phyloP scores from a whole-genome alignment of 2,797 vertebrate genomes.

The Arrhamphus sclerolepis region DNA sequence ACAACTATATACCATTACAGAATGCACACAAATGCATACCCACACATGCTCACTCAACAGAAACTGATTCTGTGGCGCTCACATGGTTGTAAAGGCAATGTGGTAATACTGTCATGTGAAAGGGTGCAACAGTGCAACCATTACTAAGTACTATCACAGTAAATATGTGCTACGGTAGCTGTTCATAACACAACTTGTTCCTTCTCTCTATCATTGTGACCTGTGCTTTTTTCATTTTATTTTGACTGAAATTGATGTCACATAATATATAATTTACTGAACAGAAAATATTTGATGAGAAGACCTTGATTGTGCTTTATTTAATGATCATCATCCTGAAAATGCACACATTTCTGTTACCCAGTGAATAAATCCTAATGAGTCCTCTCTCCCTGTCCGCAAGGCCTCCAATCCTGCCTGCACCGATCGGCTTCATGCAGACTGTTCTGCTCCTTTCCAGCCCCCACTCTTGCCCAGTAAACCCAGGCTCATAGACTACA shows the following conservation, averaged over 20 bases:
- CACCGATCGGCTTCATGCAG: slow-evolving; percentile 70
- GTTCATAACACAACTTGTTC: slow-evolving; percentile 40
- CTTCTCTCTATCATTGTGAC: slow-evolving; percentile 48
- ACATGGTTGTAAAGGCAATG: slow-evolving; percentile 11
- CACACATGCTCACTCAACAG: slow-evolving; percentile 3
- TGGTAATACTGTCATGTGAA: slow-evolving; percentile 29
- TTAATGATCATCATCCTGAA: slow-evolving; percentile 1
- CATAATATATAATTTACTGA: too few relatives aligned
- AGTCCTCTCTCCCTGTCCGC: slow-evolving; percentile 61
- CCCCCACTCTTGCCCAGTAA: slow-evolving; percentile 39
- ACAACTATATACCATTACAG: slow-evolving; percentile 58
- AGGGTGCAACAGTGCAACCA: slow-evolving; percentile 15
- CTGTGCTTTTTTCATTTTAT: slow-evolving; percentile 8
- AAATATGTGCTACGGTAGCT: not conserved
- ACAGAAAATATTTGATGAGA: slow-evolving; percentile 7
- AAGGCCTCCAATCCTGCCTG: slow-evolving; percentile 71
- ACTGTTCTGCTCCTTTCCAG: slow-evolving; percentile 42
- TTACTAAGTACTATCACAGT: slow-evolving; percentile 30
- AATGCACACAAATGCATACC: slow-evolving; percentile 25
- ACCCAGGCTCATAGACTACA: slow-evolving; percentile 41
- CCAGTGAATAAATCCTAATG: slow-evolving; percentile 66
- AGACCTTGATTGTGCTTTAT: slow-evolving; percentile 4
- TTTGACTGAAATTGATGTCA: too few relatives aligned
- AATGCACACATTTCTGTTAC: slow-evolving; percentile 27
- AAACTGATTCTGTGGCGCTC: slow-evolving; percentile 12